Conservation (phyloP, 2,888 invertebrate genomes). For the Acanthosepion pharaonis region DNA sequence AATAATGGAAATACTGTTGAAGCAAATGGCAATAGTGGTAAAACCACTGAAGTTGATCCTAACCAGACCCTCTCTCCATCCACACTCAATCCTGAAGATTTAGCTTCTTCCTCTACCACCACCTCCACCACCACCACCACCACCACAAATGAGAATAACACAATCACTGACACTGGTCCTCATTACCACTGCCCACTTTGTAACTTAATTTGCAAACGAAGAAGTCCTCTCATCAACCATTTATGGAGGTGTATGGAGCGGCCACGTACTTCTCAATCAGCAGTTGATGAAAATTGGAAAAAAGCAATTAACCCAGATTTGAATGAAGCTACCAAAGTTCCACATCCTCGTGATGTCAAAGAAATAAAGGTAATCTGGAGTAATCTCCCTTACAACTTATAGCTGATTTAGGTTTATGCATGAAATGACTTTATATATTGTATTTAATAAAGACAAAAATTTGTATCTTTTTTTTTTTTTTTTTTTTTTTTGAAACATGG, state of each 20-base stretch:
- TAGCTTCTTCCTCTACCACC: background rate
- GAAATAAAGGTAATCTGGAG: conserved; percentile 40
- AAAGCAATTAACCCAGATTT: background rate
- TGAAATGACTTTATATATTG: too few relatives aligned
- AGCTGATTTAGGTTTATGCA: too few relatives aligned
- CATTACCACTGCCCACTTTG: conserved; percentile 66
- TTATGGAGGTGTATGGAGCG: conserved; percentile 62
- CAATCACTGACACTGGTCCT: conserved; percentile 45
- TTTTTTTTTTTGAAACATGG: too few relatives aligned
- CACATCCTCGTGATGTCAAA: conserved; percentile 38
- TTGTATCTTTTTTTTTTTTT: too few relatives aligned
- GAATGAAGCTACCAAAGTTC: background rate
- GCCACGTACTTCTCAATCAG: background rate
- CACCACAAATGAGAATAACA: background rate
- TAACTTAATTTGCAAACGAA: conserved; percentile 51
- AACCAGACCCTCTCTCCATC: background rate
- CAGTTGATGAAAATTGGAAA: conserved; percentile 2
- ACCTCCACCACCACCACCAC: background rate
- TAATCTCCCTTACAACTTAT: background rate
- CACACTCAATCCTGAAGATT: background rate
- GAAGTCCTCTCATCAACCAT: conserved; percentile 61
- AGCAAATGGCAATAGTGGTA: background rate
- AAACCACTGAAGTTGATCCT: background rate
- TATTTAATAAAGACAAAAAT: too few relatives aligned
- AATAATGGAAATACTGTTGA: background rate